Conservation (phyloP, 2,797 vertebrate species). For the Oryzias sinensis region DNA sequence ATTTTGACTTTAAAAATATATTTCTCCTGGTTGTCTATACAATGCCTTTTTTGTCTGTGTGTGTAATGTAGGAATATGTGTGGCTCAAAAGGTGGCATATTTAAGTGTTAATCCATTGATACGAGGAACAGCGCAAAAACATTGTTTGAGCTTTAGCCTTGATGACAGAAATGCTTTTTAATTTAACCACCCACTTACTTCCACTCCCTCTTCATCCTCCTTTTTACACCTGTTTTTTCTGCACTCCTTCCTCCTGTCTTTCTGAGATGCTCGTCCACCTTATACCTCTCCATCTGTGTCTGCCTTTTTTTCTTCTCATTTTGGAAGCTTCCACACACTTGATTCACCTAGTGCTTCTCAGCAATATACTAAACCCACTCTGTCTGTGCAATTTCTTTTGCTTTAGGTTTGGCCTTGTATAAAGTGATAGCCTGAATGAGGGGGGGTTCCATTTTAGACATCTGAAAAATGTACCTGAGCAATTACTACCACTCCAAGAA, state of each 20-base stretch:
- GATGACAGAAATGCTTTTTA: constrained; percentile 64
- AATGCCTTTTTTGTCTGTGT: constrained; percentile 19
- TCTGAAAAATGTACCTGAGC: constrained; percentile 71
- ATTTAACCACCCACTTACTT: constrained; percentile 27
- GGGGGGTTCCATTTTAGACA: constrained; percentile 66
- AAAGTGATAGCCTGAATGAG: constrained; percentile 72
- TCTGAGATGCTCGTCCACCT: not conserved
- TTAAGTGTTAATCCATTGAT: constrained; percentile 68
- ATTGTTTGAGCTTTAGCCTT: constrained; percentile 52
- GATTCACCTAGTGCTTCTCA: constrained; percentile 33
- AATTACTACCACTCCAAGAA: constrained; percentile 52
- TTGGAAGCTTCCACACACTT: constrained; percentile 10
- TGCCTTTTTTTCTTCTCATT: constrained; percentile 13
- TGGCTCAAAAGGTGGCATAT: too few species aligned
- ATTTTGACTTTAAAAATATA: constrained; percentile 55
- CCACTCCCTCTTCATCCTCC: not conserved
- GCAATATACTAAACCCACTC: constrained; percentile 1
- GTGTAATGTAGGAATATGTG: constrained; percentile 2
- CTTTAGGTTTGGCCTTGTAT: constrained; percentile 42
- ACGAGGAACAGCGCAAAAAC: constrained; percentile 51
- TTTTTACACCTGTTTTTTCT: constrained; percentile 9
- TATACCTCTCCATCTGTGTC: constrained; percentile 2
- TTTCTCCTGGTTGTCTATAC: constrained; percentile 32
- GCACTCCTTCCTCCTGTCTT: not conserved
- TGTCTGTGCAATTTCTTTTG: constrained; percentile 21